A percentile compares a stretch with the other conserved stretches of the same genome.
Evolutionary conservation across 2,888 invertebrate genomes (phyloP).

Genomic region (Phytoseiulus persimilis): DNA sequence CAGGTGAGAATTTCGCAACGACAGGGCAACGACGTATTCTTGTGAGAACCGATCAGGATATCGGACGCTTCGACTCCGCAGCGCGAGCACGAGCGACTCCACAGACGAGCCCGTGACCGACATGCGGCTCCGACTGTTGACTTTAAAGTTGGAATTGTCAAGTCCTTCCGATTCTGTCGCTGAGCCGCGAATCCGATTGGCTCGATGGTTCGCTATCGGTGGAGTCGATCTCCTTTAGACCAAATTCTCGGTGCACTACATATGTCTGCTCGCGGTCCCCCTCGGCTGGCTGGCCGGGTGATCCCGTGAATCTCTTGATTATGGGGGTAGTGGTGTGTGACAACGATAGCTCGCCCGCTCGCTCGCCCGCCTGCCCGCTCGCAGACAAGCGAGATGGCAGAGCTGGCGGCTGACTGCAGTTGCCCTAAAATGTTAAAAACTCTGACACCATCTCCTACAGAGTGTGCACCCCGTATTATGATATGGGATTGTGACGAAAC

Average conservation of each 20-base stretch:
- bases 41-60: too few relatives aligned
- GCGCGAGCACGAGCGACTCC: too few relatives aligned
- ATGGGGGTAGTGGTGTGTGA: neutral
- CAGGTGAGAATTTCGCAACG: neutral
- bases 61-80: too few relatives aligned
- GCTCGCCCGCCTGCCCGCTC: neutral
- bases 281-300: neutral
- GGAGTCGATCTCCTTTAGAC: neutral
- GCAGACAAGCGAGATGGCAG: neutral
- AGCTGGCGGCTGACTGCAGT: slow-evolving; percentile 22
- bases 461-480: neutral
- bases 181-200: neutral
- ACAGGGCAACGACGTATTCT: too few relatives aligned
- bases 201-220: neutral
- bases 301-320: neutral
- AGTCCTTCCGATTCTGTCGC: neutral
- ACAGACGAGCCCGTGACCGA: neutral
- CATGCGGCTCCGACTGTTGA: neutral
- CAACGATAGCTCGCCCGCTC: neutral
- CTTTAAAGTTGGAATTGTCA: neutral
- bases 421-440: slow-evolving; percentile 38
- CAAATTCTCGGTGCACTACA: neutral
- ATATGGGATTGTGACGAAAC: slow-evolving; percentile 26
- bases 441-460: slow-evolving; percentile 32
- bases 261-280: neutral